Percentiles rank a stretch among this genome's conserved stretches.
These are phyloP conservation scores for Daubentonia madagascariensis DNA, from an alignment of 2,113 vertebrate species.

Conservation along the genomic window DNA sequence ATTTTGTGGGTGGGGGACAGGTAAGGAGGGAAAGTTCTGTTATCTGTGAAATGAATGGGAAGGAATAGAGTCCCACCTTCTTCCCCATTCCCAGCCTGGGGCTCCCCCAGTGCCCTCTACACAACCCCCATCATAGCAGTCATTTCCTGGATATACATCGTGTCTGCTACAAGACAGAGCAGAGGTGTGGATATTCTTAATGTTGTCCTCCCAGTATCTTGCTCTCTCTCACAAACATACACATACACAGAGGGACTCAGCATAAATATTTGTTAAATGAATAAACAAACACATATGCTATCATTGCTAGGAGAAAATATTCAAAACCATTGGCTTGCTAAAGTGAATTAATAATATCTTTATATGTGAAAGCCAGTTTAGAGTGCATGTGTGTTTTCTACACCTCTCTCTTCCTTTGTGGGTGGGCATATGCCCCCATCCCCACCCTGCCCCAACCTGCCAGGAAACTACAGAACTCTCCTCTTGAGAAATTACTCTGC, in stretches of 20 bases:
- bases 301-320: neutral
- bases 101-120: neutral
- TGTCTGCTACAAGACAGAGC: neutral
- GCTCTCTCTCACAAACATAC: neutral
- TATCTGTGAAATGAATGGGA: neutral
- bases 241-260: neutral
- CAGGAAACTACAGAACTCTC: neutral
- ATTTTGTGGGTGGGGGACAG: neutral
- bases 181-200: neutral
- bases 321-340: neutral
- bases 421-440: neutral
- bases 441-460: neutral
- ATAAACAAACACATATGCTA: neutral
- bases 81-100: neutral
- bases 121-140: neutral
- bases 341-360: neutral
- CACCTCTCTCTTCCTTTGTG: neutral
- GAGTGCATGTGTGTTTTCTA: neutral
- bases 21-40: neutral
- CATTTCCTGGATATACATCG: neutral
- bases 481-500: neutral
- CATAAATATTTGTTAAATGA: neutral
- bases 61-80: neutral
- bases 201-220: neutral
- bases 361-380: neutral